Evolutionary conservation across 2,113 vertebrate species (phyloP), one percentile per base, ranked within the genome.

Genomic region (Syngnathus floridae): DNA sequence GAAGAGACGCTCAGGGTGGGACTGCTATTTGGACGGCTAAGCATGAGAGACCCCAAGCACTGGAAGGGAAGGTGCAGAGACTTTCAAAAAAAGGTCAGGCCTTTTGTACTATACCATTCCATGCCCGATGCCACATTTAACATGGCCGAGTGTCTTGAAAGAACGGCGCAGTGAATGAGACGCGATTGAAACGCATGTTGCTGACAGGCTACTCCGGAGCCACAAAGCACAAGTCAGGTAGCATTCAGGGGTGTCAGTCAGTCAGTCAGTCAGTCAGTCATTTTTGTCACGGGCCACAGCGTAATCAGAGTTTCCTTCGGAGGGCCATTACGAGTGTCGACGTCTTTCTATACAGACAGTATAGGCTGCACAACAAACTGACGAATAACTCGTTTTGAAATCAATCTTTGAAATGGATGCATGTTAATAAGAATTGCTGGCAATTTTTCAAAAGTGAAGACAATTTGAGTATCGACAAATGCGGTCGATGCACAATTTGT

Each of bases 131-230:
- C 64, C 51, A 69, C 21, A 79, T 79, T 62, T 52, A 31, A 64
- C 31, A 46, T 66, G 69, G 62, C 61, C 8, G 65, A 63, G 73
- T 77, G 72, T 73, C 76, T 78, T 69, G 75, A 76, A 68, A 77
- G 71, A 79, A 63, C 56, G 45, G 26, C 57, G 65, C 21, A 61
- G 67, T 46, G 57, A 21, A 67, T 69, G 72, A 78, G 75, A 82
- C 70, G 69, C 74, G 67, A 71, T 69, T 46, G 69, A 80, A 74
- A 72, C 73, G 69, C 19, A 7, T 62, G 70, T 64, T 70, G 52
- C 68, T 81, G 80, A 79, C 77, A 71, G 74, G 49, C 9, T 54
- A 63, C 69, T 75, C 76, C 63, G 72, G 64, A 36, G 51, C 69
- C 70, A 51, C 60, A 14, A 48, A 62, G 70, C 59, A 45, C 46